Evolutionary conservation across 2,888 invertebrate species (phyloP).

Genomic region (Phortica magna): DNA sequence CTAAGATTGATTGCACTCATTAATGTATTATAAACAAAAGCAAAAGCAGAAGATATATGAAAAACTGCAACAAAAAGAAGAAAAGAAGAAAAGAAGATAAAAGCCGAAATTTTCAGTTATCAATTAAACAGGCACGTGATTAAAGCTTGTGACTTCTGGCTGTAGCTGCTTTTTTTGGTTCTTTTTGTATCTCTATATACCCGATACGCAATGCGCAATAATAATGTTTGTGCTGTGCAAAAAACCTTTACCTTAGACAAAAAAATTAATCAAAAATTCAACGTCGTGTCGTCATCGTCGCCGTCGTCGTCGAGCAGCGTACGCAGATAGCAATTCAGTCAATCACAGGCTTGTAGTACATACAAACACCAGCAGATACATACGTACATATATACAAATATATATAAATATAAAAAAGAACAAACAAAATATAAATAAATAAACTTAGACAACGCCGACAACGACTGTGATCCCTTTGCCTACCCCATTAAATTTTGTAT

Average conservation of each 20-base stretch:
- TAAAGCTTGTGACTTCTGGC: background rate
- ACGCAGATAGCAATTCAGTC: constrained; percentile 1
- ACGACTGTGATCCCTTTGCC: constrained; percentile 59
- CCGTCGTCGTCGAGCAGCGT: background rate
- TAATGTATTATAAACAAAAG: background rate
- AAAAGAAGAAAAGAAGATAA: too few species aligned
- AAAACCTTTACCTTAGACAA: constrained; percentile 34
- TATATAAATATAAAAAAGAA: constrained; percentile 45
- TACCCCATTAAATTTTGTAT: constrained; percentile 75
- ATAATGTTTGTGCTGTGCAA: background rate
- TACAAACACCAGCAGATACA: constrained; percentile 32
- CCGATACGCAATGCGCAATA: background rate
- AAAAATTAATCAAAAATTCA: constrained; percentile 32
- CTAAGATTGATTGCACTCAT: constrained; percentile 11
- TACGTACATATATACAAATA: constrained; percentile 39
- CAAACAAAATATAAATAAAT: constrained; percentile 7
- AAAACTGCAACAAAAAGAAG: too few species aligned
- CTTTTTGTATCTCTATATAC: background rate
- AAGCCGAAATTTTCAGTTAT: too few species aligned
- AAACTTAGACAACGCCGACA: constrained; percentile 35
- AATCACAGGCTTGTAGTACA: constrained; percentile 14
- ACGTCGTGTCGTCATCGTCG: background rate
- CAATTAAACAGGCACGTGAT: background rate
- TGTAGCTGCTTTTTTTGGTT: background rate
- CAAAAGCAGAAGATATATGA: background rate